A percentile compares a stretch with the other conserved stretches of the same genome.
phyloP scores from a whole-genome alignment of 2,888 invertebrate genomes.

The Cataglyphis livida region DNA sequence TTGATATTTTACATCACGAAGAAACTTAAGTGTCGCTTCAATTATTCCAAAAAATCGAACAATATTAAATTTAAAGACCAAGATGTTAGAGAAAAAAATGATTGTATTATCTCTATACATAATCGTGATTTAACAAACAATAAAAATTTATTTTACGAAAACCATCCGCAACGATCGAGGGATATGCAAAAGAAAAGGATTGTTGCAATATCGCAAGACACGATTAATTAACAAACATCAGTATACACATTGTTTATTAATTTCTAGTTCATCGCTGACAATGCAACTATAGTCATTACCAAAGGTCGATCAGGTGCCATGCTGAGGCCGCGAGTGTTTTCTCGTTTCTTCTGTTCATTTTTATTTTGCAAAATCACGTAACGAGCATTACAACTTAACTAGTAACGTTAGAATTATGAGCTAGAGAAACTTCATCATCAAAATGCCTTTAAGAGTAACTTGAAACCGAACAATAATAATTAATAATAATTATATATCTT shows the following conservation, averaged over 20 bases:
- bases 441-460: conserved; percentile 82
- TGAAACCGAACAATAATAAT: conserved; percentile 80
- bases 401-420: conserved; percentile 75
- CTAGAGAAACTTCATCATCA: conserved; percentile 77
- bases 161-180: conserved; percentile 15
- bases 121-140: conserved; percentile 7
- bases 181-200: conserved; percentile 36
- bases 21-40: not conserved
- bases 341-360: conserved; percentile 37
- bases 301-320: conserved; percentile 78
- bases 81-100: not conserved
- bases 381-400: conserved; percentile 80
- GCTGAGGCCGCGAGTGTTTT: conserved; percentile 54
- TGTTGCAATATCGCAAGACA: conserved; percentile 77
- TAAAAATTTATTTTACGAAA: conserved; percentile 6
- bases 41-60: not conserved
- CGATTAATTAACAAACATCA: conserved; percentile 82
- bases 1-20: not conserved
- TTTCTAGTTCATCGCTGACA: conserved; percentile 78
- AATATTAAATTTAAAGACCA: not conserved
- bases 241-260: conserved; percentile 83
- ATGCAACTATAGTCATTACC: conserved; percentile 81
- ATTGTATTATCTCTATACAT: too few relatives aligned
- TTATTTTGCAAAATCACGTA: conserved; percentile 74
- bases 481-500: conserved; percentile 65